phyloP scores from a whole-genome alignment of 2,888 invertebrate species.

The Cetonia aurata region DNA sequence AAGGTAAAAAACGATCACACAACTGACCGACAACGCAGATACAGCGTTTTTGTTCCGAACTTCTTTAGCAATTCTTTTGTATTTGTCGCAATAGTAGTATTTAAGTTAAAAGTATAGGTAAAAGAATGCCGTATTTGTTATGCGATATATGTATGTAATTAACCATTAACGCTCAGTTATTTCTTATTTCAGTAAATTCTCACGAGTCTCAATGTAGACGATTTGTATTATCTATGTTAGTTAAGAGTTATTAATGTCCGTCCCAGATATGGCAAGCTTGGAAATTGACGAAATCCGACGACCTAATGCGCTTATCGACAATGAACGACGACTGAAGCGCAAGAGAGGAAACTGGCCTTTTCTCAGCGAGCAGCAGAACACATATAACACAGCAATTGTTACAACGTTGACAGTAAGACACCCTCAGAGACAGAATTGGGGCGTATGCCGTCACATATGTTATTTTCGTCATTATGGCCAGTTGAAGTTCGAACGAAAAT shows the following conservation, averaged over 20 bases:
- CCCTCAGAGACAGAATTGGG: slow-evolving; percentile 64
- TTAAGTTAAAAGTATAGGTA: no score
- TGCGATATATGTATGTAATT: no score
- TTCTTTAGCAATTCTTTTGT: no score
- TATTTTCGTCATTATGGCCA: slow-evolving; percentile 66
- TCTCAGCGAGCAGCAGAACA: slow-evolving; percentile 57
- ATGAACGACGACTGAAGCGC: slow-evolving; percentile 33
- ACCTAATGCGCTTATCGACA: slow-evolving; percentile 63
- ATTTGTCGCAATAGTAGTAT: no score
- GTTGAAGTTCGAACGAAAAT: slow-evolving; percentile 63
- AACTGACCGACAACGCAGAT: no score
- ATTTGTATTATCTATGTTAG: neutral
- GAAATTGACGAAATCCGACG: slow-evolving; percentile 33
- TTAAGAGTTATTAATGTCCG: neutral
- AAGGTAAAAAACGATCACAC: no score
- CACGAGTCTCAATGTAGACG: neutral
- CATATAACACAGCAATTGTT: slow-evolving; percentile 59
- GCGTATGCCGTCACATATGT: slow-evolving; percentile 65
- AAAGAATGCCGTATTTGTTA: no score
- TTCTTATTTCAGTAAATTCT: neutral
- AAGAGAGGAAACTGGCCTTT: slow-evolving; percentile 57
- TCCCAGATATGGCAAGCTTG: neutral
- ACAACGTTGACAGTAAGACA: slow-evolving; percentile 66
- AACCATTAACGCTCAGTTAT: no score
- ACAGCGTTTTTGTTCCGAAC: no score